Conservation (phyloP, 2,888 invertebrate species). For the Ochropacha duplaris region DNA sequence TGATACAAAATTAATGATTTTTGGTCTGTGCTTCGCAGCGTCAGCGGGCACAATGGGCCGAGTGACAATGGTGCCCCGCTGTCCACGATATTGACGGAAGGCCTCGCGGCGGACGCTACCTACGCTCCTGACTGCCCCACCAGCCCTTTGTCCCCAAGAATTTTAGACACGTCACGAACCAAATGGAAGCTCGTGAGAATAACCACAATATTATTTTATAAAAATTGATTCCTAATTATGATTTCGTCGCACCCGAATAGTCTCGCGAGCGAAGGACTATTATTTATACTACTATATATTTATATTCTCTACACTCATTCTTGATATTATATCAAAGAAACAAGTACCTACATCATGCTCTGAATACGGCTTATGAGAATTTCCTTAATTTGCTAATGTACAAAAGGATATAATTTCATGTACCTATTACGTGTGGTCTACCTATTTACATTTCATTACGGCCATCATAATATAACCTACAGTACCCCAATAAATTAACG, state of each 20-base stretch:
- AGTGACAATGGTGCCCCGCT: slow-evolving; percentile 81
- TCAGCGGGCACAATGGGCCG: slow-evolving; percentile 64
- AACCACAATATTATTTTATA: slow-evolving; percentile 57
- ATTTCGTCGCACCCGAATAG: slow-evolving; percentile 23
- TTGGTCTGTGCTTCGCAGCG: slow-evolving; percentile 75
- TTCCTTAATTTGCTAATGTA: background rate
- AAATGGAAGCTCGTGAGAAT: slow-evolving; percentile 68
- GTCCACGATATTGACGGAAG: slow-evolving; percentile 79
- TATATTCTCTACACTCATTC: slow-evolving; percentile 44
- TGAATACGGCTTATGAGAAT: background rate
- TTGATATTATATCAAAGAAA: slow-evolving; percentile 18
- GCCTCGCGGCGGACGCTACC: slow-evolving; percentile 61
- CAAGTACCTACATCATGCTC: background rate
- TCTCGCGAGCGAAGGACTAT: slow-evolving; percentile 17
- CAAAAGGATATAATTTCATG: background rate
- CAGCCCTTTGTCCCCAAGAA: slow-evolving; percentile 66
- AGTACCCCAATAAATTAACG: slow-evolving; percentile 47
- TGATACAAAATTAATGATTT: slow-evolving; percentile 82
- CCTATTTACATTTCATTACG: slow-evolving; percentile 26
- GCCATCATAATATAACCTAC: slow-evolving; percentile 26
- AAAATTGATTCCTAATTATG: slow-evolving; percentile 61
- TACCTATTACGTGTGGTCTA: slow-evolving; percentile 24
- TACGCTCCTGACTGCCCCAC: slow-evolving; percentile 65
- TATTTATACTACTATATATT: no score
- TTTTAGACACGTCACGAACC: slow-evolving; percentile 73